Evolutionary conservation across 2,888 invertebrate species (phyloP), one percentile per base, ranked within the genome.

Genomic region (Empis stercorea): DNA sequence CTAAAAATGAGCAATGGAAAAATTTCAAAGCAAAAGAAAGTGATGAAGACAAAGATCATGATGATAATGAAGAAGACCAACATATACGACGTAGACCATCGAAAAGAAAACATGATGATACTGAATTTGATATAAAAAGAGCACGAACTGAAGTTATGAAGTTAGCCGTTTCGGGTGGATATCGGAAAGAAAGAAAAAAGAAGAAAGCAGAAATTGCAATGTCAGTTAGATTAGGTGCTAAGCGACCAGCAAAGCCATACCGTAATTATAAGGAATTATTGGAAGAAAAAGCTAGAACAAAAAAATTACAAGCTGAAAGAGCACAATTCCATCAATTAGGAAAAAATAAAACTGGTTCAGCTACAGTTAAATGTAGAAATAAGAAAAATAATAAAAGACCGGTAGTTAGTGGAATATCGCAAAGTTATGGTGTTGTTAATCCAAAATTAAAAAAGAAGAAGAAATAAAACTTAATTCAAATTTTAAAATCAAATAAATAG

Each of bases 181-280:
- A 80, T 83, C 59, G 84, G 86, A 58, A 76, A 80, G 56, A 78
- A 84, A 63, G 87, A 10, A 80, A 83, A 59, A 84, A 86, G 58
- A 76, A 80, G 56, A 79, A 84, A 63, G 87, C 87, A n/a, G 84
- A 85, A 72, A 76, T 84, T 39, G 80, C 81, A 5, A 67, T 85
- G 14, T 81, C 87, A 1, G 76, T 92, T 30, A 84, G 82, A 64
- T 75, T 93, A 60, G 92, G 92, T 43, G 91, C 91, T 1, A 86
- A 83, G 66, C 83, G 87, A 4, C 81, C 80, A 0, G 84, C 80
- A 63, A 79, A 76, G 30, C 71, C 74, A 45, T 76, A 75, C 53
- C 68, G 76, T 44, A 88, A 88, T 64, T 88, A 88, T 60, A 87
- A 87, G 65, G 75, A 76, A 42, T 63, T 88, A 16, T 71, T 79